phyloP scores from a whole-genome alignment of 2,888 invertebrate species.

The Ceraclea dissimilis region DNA sequence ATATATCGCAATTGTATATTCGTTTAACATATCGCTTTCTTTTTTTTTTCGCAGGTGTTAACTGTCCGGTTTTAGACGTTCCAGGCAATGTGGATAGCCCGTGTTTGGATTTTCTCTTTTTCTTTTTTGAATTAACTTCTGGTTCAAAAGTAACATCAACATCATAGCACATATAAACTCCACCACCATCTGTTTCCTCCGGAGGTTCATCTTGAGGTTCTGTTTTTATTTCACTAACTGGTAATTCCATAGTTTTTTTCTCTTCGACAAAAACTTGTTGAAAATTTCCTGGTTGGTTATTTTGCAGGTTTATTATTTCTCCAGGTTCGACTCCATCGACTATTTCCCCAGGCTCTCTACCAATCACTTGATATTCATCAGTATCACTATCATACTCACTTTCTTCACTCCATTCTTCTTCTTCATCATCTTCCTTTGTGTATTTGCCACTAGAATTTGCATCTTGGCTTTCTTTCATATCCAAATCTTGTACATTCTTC shows the following conservation, averaged over 20 bases:
- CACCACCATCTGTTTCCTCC: not conserved
- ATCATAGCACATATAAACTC: not conserved
- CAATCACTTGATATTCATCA: not conserved
- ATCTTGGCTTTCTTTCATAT: no score
- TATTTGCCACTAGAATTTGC: no score
- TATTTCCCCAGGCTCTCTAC: not conserved
- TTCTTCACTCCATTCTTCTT: not conserved
- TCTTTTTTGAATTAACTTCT: not conserved
- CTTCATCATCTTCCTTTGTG: not conserved
- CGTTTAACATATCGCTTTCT: not conserved
- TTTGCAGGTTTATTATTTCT: not conserved
- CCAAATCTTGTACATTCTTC: no score
- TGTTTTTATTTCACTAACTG: not conserved
- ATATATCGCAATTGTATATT: not conserved
- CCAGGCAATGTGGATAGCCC: not conserved
- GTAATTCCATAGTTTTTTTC: not conserved
- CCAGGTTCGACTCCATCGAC: not conserved
- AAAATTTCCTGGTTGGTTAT: not conserved
- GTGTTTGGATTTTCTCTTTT: not conserved
- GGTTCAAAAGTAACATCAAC: conserved; percentile 1
- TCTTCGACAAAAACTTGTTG: not conserved
- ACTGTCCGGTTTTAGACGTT: not conserved
- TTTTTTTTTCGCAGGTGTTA: not conserved
- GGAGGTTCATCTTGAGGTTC: not conserved
- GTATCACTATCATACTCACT: not conserved